A percentile compares a stretch with the other conserved stretches of the same genome.
These are phyloP conservation scores for Heliangelus exortis DNA, from an alignment of 2,797 vertebrate genomes.

Conservation along the genomic window DNA sequence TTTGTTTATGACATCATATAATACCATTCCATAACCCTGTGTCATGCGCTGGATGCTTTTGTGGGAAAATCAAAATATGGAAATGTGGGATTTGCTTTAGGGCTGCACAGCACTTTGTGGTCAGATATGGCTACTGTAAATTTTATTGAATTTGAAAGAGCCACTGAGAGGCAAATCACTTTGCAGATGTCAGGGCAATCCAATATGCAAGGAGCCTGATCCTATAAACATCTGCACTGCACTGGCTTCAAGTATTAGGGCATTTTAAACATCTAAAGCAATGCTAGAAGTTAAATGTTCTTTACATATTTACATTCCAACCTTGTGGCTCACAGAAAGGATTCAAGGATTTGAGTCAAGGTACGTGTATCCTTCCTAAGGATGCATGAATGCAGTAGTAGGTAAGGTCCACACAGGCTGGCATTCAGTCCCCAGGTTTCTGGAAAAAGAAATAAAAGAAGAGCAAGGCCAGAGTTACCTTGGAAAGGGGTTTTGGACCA, in stretches of 20 bases:
- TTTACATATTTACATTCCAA: not conserved
- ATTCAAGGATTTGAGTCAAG: not conserved
- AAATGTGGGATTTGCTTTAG: not conserved
- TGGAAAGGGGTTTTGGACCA: not conserved
- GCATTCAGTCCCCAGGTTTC: not conserved
- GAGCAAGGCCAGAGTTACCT: not conserved
- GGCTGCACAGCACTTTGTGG: conserved; percentile 17
- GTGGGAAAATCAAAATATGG: not conserved
- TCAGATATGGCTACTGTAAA: conserved; percentile 41
- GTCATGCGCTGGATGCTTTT: not conserved
- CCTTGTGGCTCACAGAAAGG: not conserved
- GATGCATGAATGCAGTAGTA: not conserved
- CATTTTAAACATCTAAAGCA: not conserved
- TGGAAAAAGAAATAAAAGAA: not conserved
- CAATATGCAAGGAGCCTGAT: not conserved
- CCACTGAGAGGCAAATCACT: conserved; percentile 31
- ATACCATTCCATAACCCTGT: not conserved
- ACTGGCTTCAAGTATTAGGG: not conserved
- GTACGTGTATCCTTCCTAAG: not conserved
- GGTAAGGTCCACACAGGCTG: not conserved
- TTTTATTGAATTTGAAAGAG: conserved; percentile 60
- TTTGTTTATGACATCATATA: not conserved
- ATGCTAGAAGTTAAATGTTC: not conserved
- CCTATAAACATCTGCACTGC: not conserved
- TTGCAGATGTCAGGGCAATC: conserved; percentile 45